phyloP scores from a whole-genome alignment of 2,888 invertebrate genomes.

The Hydrotaea cyrtoneurina region DNA sequence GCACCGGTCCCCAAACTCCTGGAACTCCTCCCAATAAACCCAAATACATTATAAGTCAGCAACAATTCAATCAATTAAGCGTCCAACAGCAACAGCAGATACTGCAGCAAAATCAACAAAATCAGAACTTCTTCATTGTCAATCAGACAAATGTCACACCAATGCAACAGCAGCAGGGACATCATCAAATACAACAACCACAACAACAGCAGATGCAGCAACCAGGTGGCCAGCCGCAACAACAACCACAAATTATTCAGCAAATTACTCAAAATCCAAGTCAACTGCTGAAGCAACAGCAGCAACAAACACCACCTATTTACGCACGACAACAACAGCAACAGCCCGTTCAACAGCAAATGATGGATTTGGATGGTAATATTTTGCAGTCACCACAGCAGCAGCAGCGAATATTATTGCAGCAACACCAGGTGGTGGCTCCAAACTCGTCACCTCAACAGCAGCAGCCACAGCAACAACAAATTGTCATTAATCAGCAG shows the following conservation, averaged over 20 bases:
- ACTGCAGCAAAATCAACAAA: conserved; percentile 80
- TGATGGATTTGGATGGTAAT: conserved; percentile 67
- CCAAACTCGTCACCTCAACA: conserved; percentile 74
- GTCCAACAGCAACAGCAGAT: conserved; percentile 82
- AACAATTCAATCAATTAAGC: conserved; percentile 85
- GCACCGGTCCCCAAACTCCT: conserved; percentile 70
- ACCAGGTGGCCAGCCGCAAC: conserved; percentile 71
- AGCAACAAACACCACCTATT: conserved; percentile 73
- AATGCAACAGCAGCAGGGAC: conserved; percentile 74
- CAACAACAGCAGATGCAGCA: conserved; percentile 79
- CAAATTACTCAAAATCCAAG: conserved; percentile 68
- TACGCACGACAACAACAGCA: conserved; percentile 68
- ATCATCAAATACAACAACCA: conserved; percentile 77
- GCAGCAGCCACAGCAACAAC: conserved; percentile 75
- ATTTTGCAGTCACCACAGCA: conserved; percentile 60
- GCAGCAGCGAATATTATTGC: conserved; percentile 71
- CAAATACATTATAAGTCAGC: conserved; percentile 83
- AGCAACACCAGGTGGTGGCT: conserved; percentile 73
- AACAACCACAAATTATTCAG: conserved; percentile 74
- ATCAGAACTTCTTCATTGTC: conserved; percentile 80
- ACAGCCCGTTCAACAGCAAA: conserved; percentile 64
- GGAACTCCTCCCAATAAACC: conserved; percentile 70
- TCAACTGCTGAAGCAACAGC: conserved; percentile 68
- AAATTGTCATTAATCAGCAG: conserved; percentile 79
- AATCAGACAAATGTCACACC: conserved; percentile 76